Percentiles rank a stretch among this genome's conserved stretches.
Evolutionary conservation across 2,113 vertebrate genomes (phyloP).

Genomic region (Phycodurus eques): DNA sequence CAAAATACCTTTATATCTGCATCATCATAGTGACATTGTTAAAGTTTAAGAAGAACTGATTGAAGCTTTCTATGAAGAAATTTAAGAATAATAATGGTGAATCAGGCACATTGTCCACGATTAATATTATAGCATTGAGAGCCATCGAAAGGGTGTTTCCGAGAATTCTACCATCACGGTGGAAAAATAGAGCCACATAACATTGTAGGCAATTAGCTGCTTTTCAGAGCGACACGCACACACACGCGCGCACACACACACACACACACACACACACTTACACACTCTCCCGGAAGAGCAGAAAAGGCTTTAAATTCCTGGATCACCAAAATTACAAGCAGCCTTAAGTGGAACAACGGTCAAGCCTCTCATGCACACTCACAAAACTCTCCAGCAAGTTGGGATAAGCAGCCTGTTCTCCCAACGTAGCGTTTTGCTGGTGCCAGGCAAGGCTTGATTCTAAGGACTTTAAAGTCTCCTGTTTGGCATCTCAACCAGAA

Average conservation of each 20-base stretch:
- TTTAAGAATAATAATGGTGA: too few relatives aligned
- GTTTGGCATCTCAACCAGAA: constrained; percentile 49
- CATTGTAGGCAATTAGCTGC: constrained; percentile 31
- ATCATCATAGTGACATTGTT: too few relatives aligned
- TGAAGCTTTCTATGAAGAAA: too few relatives aligned
- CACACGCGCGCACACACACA: constrained; percentile 37
- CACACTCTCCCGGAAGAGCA: constrained; percentile 36
- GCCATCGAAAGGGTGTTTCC: background rate
- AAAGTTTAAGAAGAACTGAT: too few relatives aligned
- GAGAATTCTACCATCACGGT: background rate
- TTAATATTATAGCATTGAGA: background rate
- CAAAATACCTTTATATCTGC: too few relatives aligned
- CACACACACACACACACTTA: constrained; percentile 40
- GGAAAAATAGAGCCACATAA: constrained; percentile 17
- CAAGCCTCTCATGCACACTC: constrained; percentile 13
- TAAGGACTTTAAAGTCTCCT: constrained; percentile 46
- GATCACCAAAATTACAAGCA: constrained; percentile 46
- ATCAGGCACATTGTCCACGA: too few relatives aligned
- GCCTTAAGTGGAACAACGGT: constrained; percentile 47
- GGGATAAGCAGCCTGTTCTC: constrained; percentile 26
- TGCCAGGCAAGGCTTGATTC: constrained; percentile 43
- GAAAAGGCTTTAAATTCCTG: constrained; percentile 40
- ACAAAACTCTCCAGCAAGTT: constrained; percentile 17
- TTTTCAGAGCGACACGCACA: constrained; percentile 22
- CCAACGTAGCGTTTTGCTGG: constrained; percentile 33